These are phyloP conservation scores for Thamnaconus septentrionalis DNA, from an alignment of 2,113 vertebrate species.

Conservation along the genomic window DNA sequence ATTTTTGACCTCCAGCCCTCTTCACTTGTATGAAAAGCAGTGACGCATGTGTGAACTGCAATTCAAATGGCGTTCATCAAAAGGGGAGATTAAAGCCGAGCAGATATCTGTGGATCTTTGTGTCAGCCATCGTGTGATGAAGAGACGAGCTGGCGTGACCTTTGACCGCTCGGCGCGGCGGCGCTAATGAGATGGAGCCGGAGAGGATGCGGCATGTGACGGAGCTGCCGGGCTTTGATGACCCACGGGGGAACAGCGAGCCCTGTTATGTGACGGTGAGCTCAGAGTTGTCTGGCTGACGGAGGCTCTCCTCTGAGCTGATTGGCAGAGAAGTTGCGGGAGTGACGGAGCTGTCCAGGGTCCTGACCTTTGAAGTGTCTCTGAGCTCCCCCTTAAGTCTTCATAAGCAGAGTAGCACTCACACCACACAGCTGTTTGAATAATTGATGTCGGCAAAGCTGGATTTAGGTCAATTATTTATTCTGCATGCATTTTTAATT, in stretches of 20 bases:
- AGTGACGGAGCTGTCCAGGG: conserved; percentile 52
- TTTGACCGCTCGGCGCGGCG: conserved; percentile 41
- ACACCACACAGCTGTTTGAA: conserved; percentile 9
- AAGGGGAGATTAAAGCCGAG: conserved; percentile 26
- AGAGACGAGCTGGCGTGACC: conserved; percentile 24
- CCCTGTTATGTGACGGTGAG: too few relatives aligned
- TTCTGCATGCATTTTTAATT: not conserved
- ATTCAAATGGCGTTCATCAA: conserved; percentile 17
- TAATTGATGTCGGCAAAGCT: conserved; percentile 1
- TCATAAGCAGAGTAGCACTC: conserved; percentile 13
- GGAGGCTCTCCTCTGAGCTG: conserved; percentile 33
- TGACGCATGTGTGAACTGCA: conserved; percentile 9
- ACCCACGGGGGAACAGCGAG: too few relatives aligned
- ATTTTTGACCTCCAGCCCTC: conserved; percentile 8
- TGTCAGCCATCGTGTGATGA: conserved; percentile 23
- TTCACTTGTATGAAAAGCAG: conserved; percentile 8
- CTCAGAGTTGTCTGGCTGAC: not conserved
- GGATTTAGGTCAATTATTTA: conserved; percentile 14
- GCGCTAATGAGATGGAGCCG: conserved; percentile 50
- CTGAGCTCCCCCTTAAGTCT: conserved; percentile 21
- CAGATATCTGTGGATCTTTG: conserved; percentile 6
- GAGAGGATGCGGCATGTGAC: conserved; percentile 20
- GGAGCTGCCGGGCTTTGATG: conserved; percentile 34
- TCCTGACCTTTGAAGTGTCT: conserved; percentile 52
- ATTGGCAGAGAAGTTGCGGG: conserved; percentile 31